Evolutionary conservation across 2,888 invertebrate genomes (phyloP).

Genomic region (Apomyelois bistriatella): DNA sequence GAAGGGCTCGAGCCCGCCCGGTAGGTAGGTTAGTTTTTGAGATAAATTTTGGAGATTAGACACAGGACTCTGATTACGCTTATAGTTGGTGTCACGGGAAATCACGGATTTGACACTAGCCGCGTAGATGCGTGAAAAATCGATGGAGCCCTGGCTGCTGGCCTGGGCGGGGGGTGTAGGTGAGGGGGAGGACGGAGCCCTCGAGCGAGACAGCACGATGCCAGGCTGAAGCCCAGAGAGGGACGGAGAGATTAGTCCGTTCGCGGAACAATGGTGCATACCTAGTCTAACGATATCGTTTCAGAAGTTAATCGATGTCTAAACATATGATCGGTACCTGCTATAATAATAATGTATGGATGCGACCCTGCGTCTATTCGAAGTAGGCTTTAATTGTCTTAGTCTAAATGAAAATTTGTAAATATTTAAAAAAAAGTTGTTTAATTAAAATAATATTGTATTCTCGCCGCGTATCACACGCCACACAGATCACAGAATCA

Average conservation of each 20-base stretch:
- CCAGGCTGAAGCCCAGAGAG: constrained; percentile 22
- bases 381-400: constrained; percentile 78
- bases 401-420: constrained; percentile 78
- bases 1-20: constrained; percentile 16
- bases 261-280: constrained; percentile 72
- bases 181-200: constrained; percentile 26
- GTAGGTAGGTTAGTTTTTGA: constrained; percentile 63
- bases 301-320: constrained; percentile 55
- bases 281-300: constrained; percentile 63
- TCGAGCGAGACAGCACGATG: constrained; percentile 25
- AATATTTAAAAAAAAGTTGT: constrained; percentile 65
- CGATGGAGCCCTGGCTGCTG: constrained; percentile 44
- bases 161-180: constrained; percentile 34
- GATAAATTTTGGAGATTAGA: constrained; percentile 50
- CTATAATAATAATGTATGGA: constrained; percentile 74
- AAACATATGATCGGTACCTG: constrained; percentile 76
- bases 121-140: constrained; percentile 42
- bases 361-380: constrained; percentile 78
- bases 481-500: constrained; percentile 40
- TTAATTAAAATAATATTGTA: constrained; percentile 43
- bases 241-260: constrained; percentile 40
- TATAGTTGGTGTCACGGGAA: constrained; percentile 40
- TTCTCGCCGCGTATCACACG: constrained; percentile 54
- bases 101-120: constrained; percentile 35
- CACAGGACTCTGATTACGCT: constrained; percentile 47